A percentile compares a stretch with the other conserved stretches of the same genome.
Evolutionary conservation across 1,140 invertebrate species (phyloP).

Genomic region (Dendrolimus kikuchii): DNA sequence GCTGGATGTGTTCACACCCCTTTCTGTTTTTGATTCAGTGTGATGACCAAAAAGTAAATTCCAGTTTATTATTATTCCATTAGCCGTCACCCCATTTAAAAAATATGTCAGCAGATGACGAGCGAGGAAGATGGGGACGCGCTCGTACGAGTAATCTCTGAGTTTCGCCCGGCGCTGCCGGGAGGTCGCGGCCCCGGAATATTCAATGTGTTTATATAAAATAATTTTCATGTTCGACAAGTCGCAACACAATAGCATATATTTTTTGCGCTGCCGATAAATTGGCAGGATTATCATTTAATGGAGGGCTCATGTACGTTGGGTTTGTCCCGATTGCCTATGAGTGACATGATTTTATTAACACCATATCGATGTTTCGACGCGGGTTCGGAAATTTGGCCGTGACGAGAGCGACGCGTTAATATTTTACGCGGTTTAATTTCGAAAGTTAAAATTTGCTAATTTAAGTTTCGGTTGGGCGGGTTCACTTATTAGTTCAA

Average conservation of each 20-base stretch:
- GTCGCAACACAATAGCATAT: conserved; percentile 60
- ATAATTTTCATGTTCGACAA: conserved; percentile 71
- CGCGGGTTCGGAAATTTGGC: conserved; percentile 28
- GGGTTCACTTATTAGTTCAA: conserved; percentile 38
- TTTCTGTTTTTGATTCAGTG: conserved; percentile 61
- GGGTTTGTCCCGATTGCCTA: conserved; percentile 63
- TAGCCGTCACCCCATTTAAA: conserved; percentile 65
- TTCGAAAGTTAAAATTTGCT: conserved; percentile 33
- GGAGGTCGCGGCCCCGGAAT: conserved; percentile 58
- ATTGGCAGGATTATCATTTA: conserved; percentile 71
- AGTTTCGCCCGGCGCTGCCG: conserved; percentile 22
- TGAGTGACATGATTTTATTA: conserved; percentile 69
- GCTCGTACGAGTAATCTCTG: conserved; percentile 38
- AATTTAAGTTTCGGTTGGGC: conserved; percentile 31
- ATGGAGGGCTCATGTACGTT: conserved; percentile 68
- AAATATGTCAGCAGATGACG: conserved; percentile 69
- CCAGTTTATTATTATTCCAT: conserved; percentile 72
- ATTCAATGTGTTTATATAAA: conserved; percentile 72
- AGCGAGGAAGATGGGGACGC: conserved; percentile 42
- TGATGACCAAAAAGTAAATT: conserved; percentile 71
- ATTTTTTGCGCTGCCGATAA: conserved; percentile 67
- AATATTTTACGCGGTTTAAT: conserved; percentile 37
- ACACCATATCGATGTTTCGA: conserved; percentile 46
- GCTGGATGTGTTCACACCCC: conserved; percentile 66
- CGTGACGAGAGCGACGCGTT: conserved; percentile 20